Percentiles rank a stretch among this genome's conserved stretches.
Evolutionary conservation across 2,113 vertebrate genomes (phyloP).

Genomic region (Pionites leucogaster): DNA sequence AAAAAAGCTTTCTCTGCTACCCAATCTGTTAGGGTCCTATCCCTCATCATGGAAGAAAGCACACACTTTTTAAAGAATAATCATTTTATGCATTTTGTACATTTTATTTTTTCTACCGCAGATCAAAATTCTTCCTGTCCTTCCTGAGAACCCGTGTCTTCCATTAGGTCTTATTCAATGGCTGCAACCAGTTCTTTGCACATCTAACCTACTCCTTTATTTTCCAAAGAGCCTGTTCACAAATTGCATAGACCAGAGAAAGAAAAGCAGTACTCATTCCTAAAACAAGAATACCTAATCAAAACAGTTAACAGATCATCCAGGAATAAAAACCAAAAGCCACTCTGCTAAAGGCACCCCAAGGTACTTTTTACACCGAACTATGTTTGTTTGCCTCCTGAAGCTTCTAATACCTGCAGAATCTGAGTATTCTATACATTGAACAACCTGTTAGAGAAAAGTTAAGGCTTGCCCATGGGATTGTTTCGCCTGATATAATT

Average conservation of each 20-base stretch:
- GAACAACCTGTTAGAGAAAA: neutral
- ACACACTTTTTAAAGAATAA: neutral
- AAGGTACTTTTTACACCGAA: constrained; percentile 5
- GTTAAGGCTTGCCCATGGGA: neutral
- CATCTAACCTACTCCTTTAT: neutral
- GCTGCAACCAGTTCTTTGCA: neutral
- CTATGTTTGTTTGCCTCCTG: constrained; percentile 16
- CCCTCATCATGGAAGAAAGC: neutral
- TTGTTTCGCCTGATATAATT: neutral
- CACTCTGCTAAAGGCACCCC: neutral
- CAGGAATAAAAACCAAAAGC: neutral
- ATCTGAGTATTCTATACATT: neutral
- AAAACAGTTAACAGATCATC: neutral
- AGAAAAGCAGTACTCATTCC: neutral
- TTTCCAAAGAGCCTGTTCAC: neutral
- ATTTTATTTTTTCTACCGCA: neutral
- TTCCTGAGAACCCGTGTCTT: neutral
- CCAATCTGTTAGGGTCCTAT: neutral
- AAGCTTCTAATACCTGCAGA: neutral
- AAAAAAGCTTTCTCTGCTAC: neutral
- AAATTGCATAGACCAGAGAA: neutral
- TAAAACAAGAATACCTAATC: neutral
- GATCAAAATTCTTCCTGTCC: neutral
- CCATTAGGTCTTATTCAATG: neutral
- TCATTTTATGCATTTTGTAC: neutral